Evolutionary conservation across 2,888 invertebrate species (phyloP), one percentile per base, ranked within the genome.

Genomic region (Galeruca laticollis): DNA sequence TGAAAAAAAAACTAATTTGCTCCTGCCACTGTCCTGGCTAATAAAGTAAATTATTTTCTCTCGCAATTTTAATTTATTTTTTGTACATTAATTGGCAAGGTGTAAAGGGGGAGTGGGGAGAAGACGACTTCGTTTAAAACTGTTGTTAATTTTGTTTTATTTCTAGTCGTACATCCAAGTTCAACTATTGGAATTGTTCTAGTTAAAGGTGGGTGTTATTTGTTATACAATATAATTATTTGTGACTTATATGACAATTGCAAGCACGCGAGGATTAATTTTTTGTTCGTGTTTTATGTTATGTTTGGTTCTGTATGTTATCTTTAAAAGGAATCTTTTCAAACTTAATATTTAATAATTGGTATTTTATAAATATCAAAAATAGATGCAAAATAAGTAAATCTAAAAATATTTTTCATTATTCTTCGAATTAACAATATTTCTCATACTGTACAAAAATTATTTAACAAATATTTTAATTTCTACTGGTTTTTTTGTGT

Each of bases 41-140:
- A 62, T 35, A 62, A 68, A 68, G 51, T 68, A 56, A 68, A 56
- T n/a, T 33, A 61, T 47, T 47, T 60, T 60, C 69, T 35, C 62
- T 35, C 49, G 59, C 51, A 33, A 18, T 65, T 66, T 70, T 69
- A 54, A 69, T 65, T 65, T 66, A 61, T 70, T 62, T 70, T 60
- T 64, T 60, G 37, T 56, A 54, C 54, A 52, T 68, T 80, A 81
- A 83, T 83, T 84, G 83, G 83, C 82, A 82, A 68, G 66, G 79
- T 80, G 68, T 72, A 75, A 76, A 81, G 82, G 77, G 80, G 79
- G 80, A 81, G 78, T 65, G 69, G 69, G 69, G 69, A 69, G 79
- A 75, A 68, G 73, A 73, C 72, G 74, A 75, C 74, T 77, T 80
- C 75, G 80, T 80, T 83, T 84, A 84, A 83, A 83, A 82, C 82